Base-by-base conservation (phyloP, 1,140 invertebrate genomes). In the Drosophila serrata region DNA sequence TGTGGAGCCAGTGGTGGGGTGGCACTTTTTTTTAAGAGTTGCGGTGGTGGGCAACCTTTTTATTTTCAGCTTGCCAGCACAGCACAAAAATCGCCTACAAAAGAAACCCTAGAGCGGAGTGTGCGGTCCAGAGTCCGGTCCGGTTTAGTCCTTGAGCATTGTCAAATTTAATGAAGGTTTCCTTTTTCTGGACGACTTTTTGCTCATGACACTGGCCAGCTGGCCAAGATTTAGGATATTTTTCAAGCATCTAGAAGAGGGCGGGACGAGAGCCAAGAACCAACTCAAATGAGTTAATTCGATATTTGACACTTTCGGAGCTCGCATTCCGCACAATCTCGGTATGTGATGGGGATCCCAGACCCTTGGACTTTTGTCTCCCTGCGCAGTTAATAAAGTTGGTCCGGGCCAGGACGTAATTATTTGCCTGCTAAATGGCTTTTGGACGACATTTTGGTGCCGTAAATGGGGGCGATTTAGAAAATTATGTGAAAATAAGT, bases 131-230 rank as follows among this genome's bases (percentile, higher is more conserved):
- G 51, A 70, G 48, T 59, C 40, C 46, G 53, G 61, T 68, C 35
- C 37, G 74, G 75, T 37, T 67, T 49, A 31, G 42, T 77, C 42
- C 74, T 68, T 45, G 56, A 31, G 51, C 84, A 87, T 84, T 91
- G 90, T 91, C 81, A 88, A 90, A 80, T 90, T 90, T 91, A 91
- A 91, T 91, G 90, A 91, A 87, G 88, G 88, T 90, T 90, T 88
- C 59, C 74, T 59, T 29, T 64, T 65, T n/a, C n/a, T n/a, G n/a
- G 64, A 1, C 31, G 35, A 72, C 64, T 70, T 40, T 46, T 29
- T 82, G 72, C 82, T 77, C 76, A 84, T 88, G 82, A 88, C 76
- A 87, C 79, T 63, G 84, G 79, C 67, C 80, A 84, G 84, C 84
- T 87, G 72, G 76, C 62, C 59, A 88, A 81, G 85, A 90, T 88